Conservation (phyloP, 2,888 invertebrate species). For the Spicauda simplicius region DNA sequence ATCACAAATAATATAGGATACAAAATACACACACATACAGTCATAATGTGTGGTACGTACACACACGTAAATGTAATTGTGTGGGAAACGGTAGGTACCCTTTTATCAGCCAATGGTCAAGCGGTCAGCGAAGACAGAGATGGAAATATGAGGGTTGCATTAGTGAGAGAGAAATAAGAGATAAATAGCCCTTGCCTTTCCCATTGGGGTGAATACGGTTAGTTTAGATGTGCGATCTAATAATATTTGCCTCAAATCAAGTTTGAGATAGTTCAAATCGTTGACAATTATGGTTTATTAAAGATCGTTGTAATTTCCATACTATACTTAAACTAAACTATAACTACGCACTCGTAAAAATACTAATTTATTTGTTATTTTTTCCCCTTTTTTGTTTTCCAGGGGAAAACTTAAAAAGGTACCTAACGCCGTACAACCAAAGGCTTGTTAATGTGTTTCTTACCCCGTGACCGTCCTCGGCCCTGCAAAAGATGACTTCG, state of each 20-base stretch:
- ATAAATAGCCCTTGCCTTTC: conserved; percentile 11
- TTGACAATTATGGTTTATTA: too few relatives aligned
- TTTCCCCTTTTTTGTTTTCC: too few relatives aligned
- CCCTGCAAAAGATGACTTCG: too few relatives aligned
- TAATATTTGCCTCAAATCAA: not conserved
- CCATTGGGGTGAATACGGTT: not conserved
- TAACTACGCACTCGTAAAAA: too few relatives aligned
- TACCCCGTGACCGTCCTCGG: too few relatives aligned
- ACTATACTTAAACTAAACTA: too few relatives aligned
- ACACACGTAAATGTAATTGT: conserved; percentile 7
- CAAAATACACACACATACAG: not conserved
- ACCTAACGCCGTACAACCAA: too few relatives aligned
- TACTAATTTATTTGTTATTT: too few relatives aligned
- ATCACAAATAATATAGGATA: conserved; percentile 6
- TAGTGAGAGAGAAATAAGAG: conserved; percentile 43
- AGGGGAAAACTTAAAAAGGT: too few relatives aligned
- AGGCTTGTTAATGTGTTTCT: too few relatives aligned
- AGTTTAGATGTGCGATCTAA: not conserved
- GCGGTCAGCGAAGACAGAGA: conserved; percentile 66
- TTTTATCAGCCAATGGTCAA: conserved; percentile 73
- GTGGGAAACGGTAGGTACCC: conserved; percentile 34
- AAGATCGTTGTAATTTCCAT: too few relatives aligned
- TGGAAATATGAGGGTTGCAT: conserved; percentile 35
- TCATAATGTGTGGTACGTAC: not conserved
- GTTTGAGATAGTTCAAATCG: too few relatives aligned